Conservation (phyloP, 1,140 invertebrate species). For the Drosophila burlai region DNA sequence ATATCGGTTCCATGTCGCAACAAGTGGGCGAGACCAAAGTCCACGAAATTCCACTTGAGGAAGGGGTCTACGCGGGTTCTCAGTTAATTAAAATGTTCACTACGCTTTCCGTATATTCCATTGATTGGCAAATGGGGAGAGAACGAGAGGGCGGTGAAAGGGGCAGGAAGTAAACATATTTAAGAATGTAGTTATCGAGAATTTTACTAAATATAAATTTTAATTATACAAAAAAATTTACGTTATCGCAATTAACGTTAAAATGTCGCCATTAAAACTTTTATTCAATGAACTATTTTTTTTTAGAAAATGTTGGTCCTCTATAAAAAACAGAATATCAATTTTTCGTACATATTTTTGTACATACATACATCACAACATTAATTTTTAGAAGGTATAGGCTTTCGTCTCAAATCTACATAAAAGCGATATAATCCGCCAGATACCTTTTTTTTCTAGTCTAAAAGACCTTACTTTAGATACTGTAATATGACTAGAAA, state of each 20-base stretch:
- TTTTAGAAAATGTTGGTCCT: too few species aligned
- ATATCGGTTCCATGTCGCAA: conserved; percentile 26
- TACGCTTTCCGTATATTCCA: conserved; percentile 5
- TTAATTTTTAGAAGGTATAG: too few species aligned
- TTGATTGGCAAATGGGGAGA: conserved; percentile 18
- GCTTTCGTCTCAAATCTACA: too few species aligned
- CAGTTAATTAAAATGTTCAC: conserved; percentile 50
- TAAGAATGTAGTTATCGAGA: not conserved
- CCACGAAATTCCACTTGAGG: conserved; percentile 50
- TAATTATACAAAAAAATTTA: too few species aligned
- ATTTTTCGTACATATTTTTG: too few species aligned
- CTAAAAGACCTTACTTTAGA: not conserved
- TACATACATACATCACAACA: too few species aligned
- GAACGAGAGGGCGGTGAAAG: not conserved
- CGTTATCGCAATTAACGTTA: too few species aligned
- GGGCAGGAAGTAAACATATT: conserved; percentile 1
- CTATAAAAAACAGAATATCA: too few species aligned
- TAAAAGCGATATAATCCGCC: too few species aligned
- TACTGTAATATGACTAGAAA: not conserved
- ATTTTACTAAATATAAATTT: too few species aligned
- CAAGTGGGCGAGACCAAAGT: conserved; percentile 62
- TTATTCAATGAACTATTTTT: too few species aligned
- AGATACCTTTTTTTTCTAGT: not conserved
- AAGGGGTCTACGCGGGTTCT: conserved; percentile 22
- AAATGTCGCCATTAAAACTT: too few species aligned